A percentile compares a stretch with the other conserved stretches of the same genome.
These are phyloP conservation scores for Chrysogorgia sp. DNA, from an alignment of 92 coral and sea anemone genomes.

Conservation along the genomic window DNA sequence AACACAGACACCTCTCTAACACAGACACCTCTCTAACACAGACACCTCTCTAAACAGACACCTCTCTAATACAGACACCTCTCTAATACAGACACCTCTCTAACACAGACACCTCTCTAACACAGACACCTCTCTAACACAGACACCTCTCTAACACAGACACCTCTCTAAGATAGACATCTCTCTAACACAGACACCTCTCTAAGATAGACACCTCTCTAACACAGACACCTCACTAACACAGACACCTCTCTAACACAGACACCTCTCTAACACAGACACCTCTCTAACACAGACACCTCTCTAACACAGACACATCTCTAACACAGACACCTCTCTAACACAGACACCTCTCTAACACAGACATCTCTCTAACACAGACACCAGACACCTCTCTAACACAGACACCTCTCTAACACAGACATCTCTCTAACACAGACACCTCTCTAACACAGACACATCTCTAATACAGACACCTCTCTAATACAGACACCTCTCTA, in stretches of 20 bases:
- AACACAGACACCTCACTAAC: neutral
- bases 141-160: neutral
- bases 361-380: neutral
- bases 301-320: neutral
- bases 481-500: too few species aligned
- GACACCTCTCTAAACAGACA: neutral
- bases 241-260: neutral
- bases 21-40: neutral
- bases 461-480: neutral
- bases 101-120: constrained; percentile 20
- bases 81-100: neutral
- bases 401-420: neutral
- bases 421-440: constrained; percentile 9
- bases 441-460: constrained; percentile 12
- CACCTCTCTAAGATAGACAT: too few species aligned
- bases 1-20: too few species aligned
- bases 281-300: constrained; percentile 16
- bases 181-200: neutral
- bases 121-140: constrained; percentile 2
- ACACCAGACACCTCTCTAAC: neutral
- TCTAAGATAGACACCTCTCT: neutral
- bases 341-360: too few species aligned
- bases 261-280: constrained; percentile 8
- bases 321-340: too few species aligned
- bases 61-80: neutral